These are phyloP conservation scores for Gallinago solitaria DNA, from an alignment of 2,797 vertebrate genomes.

Conservation along the genomic window DNA sequence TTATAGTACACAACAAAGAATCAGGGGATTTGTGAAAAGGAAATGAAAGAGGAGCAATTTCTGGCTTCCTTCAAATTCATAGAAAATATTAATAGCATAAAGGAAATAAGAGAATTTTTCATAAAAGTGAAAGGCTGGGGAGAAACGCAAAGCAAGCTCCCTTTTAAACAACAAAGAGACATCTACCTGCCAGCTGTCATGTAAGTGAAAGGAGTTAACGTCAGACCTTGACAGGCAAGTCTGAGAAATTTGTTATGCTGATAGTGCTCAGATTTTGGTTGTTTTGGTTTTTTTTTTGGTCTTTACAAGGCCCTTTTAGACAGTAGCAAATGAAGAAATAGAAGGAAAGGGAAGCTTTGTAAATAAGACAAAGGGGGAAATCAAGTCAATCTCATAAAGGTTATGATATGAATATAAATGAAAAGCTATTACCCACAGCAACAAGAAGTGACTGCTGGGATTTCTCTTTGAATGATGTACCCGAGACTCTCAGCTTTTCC, in stretches of 20 bases:
- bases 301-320: not conserved
- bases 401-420: not conserved
- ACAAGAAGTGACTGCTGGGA: not conserved
- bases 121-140: not conserved
- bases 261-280: not conserved
- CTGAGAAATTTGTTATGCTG: not conserved
- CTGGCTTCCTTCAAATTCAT: not conserved
- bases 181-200: not conserved
- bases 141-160: not conserved
- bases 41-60: not conserved
- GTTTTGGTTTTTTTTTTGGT: not conserved
- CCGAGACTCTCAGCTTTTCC: not conserved
- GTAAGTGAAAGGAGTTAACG: not conserved
- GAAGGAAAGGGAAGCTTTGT: not conserved
- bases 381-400: not conserved
- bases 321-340: slow-evolving; percentile 1
- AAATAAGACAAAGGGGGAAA: not conserved
- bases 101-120: not conserved
- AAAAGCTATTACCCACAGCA: not conserved
- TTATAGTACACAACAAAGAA: not conserved
- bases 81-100: not conserved
- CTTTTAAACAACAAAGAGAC: not conserved
- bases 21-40: not conserved
- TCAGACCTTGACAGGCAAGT: not conserved
- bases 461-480: not conserved